Percentiles rank a stretch among this genome's conserved stretches.
Evolutionary conservation across 2,113 vertebrate species (phyloP).

Genomic region (Nibea albiflora): DNA sequence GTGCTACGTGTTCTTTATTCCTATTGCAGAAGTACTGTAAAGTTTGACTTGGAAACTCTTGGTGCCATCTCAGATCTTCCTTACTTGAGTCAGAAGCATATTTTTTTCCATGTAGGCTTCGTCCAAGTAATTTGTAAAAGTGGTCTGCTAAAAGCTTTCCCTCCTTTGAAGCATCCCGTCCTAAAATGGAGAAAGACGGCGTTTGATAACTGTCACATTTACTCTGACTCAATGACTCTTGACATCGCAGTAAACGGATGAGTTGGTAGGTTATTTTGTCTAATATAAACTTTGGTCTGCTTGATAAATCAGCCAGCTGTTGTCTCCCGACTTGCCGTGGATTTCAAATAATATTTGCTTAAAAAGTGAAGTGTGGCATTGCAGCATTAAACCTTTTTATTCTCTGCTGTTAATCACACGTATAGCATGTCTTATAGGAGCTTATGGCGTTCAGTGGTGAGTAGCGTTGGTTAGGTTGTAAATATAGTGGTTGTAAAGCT

Average conservation of each 20-base stretch:
- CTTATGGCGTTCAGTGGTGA: constrained; percentile 20
- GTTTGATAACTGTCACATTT: constrained; percentile 38
- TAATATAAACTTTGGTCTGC: constrained; percentile 20
- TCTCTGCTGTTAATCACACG: constrained; percentile 13
- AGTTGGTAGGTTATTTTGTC: constrained; percentile 21
- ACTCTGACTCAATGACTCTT: constrained; percentile 8
- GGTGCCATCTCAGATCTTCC: constrained; percentile 50
- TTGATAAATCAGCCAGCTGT: constrained; percentile 47
- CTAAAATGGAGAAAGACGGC: constrained; percentile 45
- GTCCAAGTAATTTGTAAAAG: constrained; percentile 58
- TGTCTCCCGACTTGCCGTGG: constrained; percentile 11
- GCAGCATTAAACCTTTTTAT: constrained; percentile 9
- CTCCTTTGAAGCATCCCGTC: constrained; percentile 51
- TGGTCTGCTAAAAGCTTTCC: constrained; percentile 60
- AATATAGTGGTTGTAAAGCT: constrained; percentile 53
- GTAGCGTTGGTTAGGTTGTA: constrained; percentile 27
- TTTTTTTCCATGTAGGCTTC: constrained; percentile 29
- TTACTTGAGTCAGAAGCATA: constrained; percentile 18
- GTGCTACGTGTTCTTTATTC: constrained; percentile 12
- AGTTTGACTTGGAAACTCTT: constrained; percentile 41
- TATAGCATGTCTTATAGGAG: not conserved
- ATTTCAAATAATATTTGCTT: constrained; percentile 28
- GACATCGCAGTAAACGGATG: constrained; percentile 40
- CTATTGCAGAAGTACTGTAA: constrained; percentile 14
- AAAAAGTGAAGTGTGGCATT: not conserved